phyloP scores from a whole-genome alignment of 2,888 invertebrate species.

The Heliconius ismenius region DNA sequence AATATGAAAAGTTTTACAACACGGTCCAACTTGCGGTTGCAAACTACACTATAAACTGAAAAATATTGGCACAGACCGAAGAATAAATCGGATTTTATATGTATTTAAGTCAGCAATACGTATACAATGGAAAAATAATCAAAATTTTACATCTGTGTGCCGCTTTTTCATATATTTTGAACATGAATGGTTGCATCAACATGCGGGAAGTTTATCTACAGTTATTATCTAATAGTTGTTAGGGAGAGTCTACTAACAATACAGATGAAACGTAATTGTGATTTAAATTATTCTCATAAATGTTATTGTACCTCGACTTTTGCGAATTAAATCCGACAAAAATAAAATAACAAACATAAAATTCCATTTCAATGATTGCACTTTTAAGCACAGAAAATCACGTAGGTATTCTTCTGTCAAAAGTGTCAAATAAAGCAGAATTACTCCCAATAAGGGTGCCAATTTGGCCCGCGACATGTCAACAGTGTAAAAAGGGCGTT shows the following conservation, averaged over 20 bases:
- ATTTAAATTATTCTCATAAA: constrained; percentile 12
- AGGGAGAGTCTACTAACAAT: constrained; percentile 31
- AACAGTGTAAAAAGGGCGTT: constrained; percentile 67
- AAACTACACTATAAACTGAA: constrained; percentile 33
- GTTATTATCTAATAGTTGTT: constrained; percentile 62
- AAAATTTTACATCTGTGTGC: constrained; percentile 25
- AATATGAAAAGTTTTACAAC: constrained; percentile 31
- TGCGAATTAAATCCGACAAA: background rate
- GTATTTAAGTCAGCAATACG: constrained; percentile 18
- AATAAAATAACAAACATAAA: background rate
- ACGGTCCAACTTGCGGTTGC: constrained; percentile 26
- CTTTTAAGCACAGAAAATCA: constrained; percentile 48
- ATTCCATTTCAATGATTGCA: background rate
- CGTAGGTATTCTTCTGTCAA: constrained; percentile 57
- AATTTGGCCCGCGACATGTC: constrained; percentile 75
- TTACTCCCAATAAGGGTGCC: constrained; percentile 65
- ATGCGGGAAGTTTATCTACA: constrained; percentile 75
- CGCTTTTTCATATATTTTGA: constrained; percentile 18
- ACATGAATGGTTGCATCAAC: constrained; percentile 47
- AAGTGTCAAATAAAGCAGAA: constrained; percentile 71
- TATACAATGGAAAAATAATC: constrained; percentile 23
- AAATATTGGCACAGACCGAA: constrained; percentile 21
- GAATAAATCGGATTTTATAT: constrained; percentile 28
- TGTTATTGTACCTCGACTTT: background rate
- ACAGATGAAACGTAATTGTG: constrained; percentile 7